These are phyloP conservation scores for Lithobates pipiens DNA, from an alignment of 2,797 vertebrate species.

Conservation along the genomic window DNA sequence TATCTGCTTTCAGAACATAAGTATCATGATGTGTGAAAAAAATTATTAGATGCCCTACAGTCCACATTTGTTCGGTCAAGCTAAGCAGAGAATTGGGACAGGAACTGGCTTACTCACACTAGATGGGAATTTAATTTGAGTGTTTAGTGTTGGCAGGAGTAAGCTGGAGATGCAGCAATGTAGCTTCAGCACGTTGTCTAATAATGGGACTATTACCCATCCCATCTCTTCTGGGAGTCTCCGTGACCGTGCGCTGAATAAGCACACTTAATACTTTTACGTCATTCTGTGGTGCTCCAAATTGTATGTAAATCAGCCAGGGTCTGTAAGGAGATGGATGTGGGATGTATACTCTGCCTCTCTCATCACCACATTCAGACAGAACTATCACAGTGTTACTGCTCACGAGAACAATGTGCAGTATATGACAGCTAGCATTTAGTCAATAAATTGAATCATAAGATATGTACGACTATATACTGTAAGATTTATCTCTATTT, in stretches of 20 bases:
- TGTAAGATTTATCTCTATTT: background rate
- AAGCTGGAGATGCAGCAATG: constrained; percentile 35
- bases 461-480: background rate
- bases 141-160: constrained; percentile 10
- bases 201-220: constrained; percentile 53
- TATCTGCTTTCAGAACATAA: background rate
- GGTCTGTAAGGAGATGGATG: background rate
- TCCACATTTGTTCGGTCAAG: constrained; percentile 8
- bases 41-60: background rate
- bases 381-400: constrained; percentile 16
- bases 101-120: constrained; percentile 23
- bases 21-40: background rate
- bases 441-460: constrained; percentile 31
- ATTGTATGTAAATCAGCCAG: constrained; percentile 30
- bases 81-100: constrained; percentile 2
- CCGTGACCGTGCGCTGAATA: constrained; percentile 56
- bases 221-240: constrained; percentile 40
- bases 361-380: constrained; percentile 18
- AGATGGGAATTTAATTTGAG: constrained; percentile 31
- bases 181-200: constrained; percentile 17
- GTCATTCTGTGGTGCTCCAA: constrained; percentile 46
- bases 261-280: constrained; percentile 54
- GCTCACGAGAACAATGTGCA: constrained; percentile 11
- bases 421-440: background rate
- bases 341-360: constrained; percentile 9